These are phyloP conservation scores for Sturnus vulgaris DNA, from an alignment of 2,113 vertebrate genomes.

Conservation along the genomic window DNA sequence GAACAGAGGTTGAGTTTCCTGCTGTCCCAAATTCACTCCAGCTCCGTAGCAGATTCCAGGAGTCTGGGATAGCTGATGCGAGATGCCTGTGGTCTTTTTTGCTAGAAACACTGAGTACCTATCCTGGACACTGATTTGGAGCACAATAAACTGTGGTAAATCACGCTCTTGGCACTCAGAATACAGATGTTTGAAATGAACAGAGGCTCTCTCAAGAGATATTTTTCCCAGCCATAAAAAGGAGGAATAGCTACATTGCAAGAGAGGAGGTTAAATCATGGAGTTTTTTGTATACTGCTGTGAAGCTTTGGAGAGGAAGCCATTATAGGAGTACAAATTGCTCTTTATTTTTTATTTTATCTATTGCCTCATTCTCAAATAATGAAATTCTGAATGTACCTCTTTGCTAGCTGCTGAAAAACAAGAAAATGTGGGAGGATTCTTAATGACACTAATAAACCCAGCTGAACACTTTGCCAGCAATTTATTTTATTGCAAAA, in stretches of 20 bases:
- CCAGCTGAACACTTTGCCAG: slow-evolving; percentile 17
- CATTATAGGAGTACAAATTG: slow-evolving; percentile 47
- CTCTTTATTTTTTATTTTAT: slow-evolving; percentile 58
- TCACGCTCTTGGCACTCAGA: not conserved
- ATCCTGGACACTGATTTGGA: not conserved
- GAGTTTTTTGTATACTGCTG: not conserved
- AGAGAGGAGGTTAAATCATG: slow-evolving; percentile 23
- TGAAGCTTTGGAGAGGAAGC: slow-evolving; percentile 34
- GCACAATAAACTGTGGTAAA: not conserved
- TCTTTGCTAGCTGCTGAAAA: slow-evolving; percentile 40
- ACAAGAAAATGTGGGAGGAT: slow-evolving; percentile 11
- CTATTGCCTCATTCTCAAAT: slow-evolving; percentile 57
- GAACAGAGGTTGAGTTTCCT: not conserved
- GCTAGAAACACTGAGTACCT: not conserved
- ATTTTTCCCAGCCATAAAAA: slow-evolving; percentile 9
- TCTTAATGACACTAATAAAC: slow-evolving; percentile 64
- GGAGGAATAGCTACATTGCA: slow-evolving; percentile 1
- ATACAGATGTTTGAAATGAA: slow-evolving; percentile 5
- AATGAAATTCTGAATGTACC: slow-evolving; percentile 42
- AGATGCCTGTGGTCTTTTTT: not conserved
- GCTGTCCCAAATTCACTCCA: not conserved
- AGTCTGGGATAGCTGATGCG: not conserved
- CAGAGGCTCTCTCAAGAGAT: not conserved
- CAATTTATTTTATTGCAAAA: slow-evolving; percentile 21
- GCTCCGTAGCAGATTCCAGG: not conserved